phyloP scores from a whole-genome alignment of 1,140 invertebrate species.

The Bacillus rossius region DNA sequence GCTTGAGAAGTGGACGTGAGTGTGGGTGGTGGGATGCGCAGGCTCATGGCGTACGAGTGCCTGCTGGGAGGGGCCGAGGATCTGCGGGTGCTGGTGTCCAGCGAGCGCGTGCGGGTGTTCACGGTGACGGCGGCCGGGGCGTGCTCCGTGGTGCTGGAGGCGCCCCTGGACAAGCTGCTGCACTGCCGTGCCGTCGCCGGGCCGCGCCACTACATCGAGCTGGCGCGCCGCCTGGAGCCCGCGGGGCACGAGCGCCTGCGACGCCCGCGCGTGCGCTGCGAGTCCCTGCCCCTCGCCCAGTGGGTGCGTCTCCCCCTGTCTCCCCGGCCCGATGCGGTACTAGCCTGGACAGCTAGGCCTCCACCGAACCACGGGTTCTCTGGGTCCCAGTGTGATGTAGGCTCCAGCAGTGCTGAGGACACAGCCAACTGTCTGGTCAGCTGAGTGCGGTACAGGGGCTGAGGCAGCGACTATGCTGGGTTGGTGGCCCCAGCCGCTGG shows the following conservation, averaged over 20 bases:
- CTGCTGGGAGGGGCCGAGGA: constrained; percentile 64
- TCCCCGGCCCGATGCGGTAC: too few species aligned
- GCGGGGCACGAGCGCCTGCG: constrained; percentile 46
- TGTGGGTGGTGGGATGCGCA: constrained; percentile 23
- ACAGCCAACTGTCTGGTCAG: too few species aligned
- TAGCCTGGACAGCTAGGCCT: too few species aligned
- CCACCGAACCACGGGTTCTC: too few species aligned
- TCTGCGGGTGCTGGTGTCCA: constrained; percentile 68
- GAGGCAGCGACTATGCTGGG: too few species aligned
- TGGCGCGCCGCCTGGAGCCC: constrained; percentile 34
- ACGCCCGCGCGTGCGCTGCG: constrained; percentile 77
- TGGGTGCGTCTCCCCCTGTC: constrained; percentile 56
- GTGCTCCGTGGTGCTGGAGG: constrained; percentile 56
- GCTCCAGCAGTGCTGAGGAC: too few species aligned
- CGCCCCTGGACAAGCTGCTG: constrained; percentile 51
- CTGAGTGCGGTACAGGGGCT: too few species aligned
- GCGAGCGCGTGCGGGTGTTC: constrained; percentile 72
- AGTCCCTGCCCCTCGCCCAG: constrained; percentile 68
- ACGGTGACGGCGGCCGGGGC: constrained; percentile 37
- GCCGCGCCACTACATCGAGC: neutral
- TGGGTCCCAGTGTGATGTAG: too few species aligned
- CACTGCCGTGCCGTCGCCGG: constrained; percentile 23
- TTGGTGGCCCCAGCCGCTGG: too few species aligned
- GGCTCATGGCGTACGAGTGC: constrained; percentile 76
- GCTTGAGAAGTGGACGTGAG: neutral